A percentile compares a stretch with the other conserved stretches of the same genome.
Conservation (phyloP, 2,888 invertebrate genomes). For the Drosophila falleni region DNA sequence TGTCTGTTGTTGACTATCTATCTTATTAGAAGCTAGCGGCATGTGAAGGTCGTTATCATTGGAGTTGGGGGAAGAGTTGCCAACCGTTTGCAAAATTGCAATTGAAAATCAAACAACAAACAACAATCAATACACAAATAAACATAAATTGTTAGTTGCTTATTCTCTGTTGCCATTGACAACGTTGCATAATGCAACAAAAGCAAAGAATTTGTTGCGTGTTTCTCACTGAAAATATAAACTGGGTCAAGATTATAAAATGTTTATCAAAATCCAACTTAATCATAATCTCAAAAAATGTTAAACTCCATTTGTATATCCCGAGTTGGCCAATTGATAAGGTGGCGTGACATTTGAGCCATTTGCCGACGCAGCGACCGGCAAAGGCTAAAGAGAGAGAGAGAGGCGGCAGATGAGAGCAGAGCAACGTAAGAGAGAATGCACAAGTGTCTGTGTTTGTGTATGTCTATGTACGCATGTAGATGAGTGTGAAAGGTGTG, state of each 20-base stretch:
- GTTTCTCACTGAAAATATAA: conserved; percentile 16
- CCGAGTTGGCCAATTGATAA: conserved; percentile 58
- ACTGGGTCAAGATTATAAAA: conserved; percentile 40
- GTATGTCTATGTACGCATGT: conserved; percentile 11
- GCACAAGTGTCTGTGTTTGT: conserved; percentile 21
- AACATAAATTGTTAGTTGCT: conserved; percentile 30
- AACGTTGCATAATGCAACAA: conserved; percentile 56
- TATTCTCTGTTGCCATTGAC: conserved; percentile 32
- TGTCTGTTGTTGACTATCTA: neutral
- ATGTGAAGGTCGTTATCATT: conserved; percentile 36
- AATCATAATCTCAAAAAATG: conserved; percentile 5
- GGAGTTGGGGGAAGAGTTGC: neutral
- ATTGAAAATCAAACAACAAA: conserved; percentile 36
- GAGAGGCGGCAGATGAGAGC: conserved; percentile 10
- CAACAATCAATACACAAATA: conserved; percentile 46
- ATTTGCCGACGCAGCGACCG: conserved; percentile 34
- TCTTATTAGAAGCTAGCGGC: conserved; percentile 1
- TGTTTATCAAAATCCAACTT: conserved; percentile 21
- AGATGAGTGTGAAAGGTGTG: neutral
- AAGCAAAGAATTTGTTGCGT: conserved; percentile 4
- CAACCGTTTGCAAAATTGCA: conserved; percentile 24
- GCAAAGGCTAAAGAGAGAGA: conserved; percentile 23
- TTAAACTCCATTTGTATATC: conserved; percentile 30
- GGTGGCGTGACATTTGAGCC: conserved; percentile 71
- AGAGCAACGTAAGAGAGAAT: conserved; percentile 19